Evolutionary conservation across 2,113 vertebrate genomes (phyloP), one percentile per base, ranked within the genome.

Genomic region (Uria lomvia): DNA sequence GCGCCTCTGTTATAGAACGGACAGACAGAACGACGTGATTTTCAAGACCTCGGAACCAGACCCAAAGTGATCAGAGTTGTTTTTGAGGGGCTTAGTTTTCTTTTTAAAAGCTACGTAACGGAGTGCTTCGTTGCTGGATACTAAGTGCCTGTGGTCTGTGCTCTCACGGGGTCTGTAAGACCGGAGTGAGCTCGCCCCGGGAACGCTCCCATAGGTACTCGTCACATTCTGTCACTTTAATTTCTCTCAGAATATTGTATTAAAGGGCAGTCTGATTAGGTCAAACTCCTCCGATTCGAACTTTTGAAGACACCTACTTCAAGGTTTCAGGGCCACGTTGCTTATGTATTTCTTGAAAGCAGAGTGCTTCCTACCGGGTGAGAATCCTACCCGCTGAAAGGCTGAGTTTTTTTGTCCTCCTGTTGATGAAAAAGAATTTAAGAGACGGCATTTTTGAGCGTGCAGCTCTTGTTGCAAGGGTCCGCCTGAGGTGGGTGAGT

Each of bases 1-100:
- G 38, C 40, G 17, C 1, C 2, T 52, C 30, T 7, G 0, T 49
- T 74, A 4, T 2, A 23, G 19, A 40, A 12, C 0, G 63, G 40
- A 23, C 53, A 19, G 38, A 2, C 10, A 36, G 17, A 42, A 50
- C 14, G 23, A 11, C 0, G 2, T 47, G 24, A 7, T 77, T 43
- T 23, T 45, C n/a, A 15, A 36, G 32, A 3, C 1, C 1, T 45
- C 19, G 38, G 63, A 40, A 58, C 40, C 15, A 6, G 67, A 42
- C 32, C 67, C 45, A 24, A 1, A 76, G 24, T 4, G 17, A 7
- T 56, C 66, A 32, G 66, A n/a, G 30, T 20, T 32, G 63, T 0
- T 27, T 49, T n/a, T 3, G 5, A 36, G 34, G 53, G 29, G 1
- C 5, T 71, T 74, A 27, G 12, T 26, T 90, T 80, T 66, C 45